These are phyloP conservation scores for Himantopus leucocephalus DNA, from an alignment of 2,113 vertebrate species.

Conservation along the genomic window DNA sequence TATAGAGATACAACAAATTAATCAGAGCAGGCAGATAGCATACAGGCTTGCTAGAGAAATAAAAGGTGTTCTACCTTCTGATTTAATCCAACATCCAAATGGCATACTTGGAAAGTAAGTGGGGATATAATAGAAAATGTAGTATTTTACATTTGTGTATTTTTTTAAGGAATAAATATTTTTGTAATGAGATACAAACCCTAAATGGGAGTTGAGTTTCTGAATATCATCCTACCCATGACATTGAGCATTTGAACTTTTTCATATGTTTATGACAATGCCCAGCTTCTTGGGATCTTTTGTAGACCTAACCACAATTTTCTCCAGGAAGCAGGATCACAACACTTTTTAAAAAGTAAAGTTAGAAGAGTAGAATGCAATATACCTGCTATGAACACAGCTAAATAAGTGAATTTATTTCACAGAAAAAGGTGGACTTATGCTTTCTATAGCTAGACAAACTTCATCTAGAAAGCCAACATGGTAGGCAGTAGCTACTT, in stretches of 20 bases:
- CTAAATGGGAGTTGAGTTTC: constrained; percentile 59
- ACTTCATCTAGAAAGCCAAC: not conserved
- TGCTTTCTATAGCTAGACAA: not conserved
- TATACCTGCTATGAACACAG: not conserved
- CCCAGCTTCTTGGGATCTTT: constrained; percentile 55
- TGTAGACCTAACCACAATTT: constrained; percentile 23
- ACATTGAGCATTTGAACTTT: constrained; percentile 33
- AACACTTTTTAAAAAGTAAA: constrained; percentile 15
- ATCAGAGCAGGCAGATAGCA: not conserved
- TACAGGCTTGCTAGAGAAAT: not conserved
- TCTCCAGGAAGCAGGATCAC: not conserved
- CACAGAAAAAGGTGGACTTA: not conserved
- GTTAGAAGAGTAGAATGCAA: not conserved
- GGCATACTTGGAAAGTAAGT: not conserved
- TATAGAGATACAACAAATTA: not conserved
- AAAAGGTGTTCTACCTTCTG: not conserved
- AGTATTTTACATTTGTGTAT: constrained; percentile 73
- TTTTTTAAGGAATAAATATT: constrained; percentile 79
- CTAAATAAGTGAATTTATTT: not conserved
- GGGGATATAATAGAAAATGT: constrained; percentile 51
- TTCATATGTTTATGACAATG: constrained; percentile 33
- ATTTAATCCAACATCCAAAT: not conserved
- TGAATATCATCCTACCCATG: constrained; percentile 28
- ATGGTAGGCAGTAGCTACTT: not conserved
- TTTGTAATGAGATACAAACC: constrained; percentile 71